phyloP scores from a whole-genome alignment of 2,888 invertebrate species.

The Polylopha cassiicola region DNA sequence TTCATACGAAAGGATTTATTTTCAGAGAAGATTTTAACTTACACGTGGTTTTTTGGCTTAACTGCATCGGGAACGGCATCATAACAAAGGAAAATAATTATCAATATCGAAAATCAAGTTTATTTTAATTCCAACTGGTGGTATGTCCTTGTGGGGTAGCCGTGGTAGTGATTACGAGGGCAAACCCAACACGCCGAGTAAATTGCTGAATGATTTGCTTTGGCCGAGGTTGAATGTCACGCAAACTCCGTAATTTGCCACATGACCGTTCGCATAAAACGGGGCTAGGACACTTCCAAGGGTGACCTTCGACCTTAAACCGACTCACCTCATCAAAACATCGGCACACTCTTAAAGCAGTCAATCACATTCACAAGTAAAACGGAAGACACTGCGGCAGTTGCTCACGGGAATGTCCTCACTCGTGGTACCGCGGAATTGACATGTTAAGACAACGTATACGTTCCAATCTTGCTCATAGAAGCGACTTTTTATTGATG shows the following conservation, averaged over 20 bases:
- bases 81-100: constrained; percentile 12
- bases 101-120: constrained; percentile 6
- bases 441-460: constrained; percentile 50
- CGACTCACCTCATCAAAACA: constrained; percentile 70
- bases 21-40: no score
- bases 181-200: constrained; percentile 10
- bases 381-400: constrained; percentile 63
- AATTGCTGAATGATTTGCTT: constrained; percentile 24
- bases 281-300: constrained; percentile 40
- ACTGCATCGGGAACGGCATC: no score
- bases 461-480: constrained; percentile 38
- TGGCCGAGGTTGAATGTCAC: constrained; percentile 19
- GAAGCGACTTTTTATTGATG: constrained; percentile 62
- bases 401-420: constrained; percentile 40
- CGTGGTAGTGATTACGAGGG: constrained; percentile 15
- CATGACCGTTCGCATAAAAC: constrained; percentile 18
- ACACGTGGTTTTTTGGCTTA: no score
- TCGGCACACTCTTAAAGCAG: constrained; percentile 43
- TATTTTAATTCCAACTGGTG: constrained; percentile 10
- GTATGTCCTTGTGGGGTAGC: constrained; percentile 12
- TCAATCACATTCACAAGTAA: constrained; percentile 40
- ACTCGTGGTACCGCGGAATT: constrained; percentile 45
- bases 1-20: no score
- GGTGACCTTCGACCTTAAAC: constrained; percentile 58
- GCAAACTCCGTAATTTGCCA: constrained; percentile 29